These are phyloP conservation scores for Eueides isabella DNA, from an alignment of 1,140 invertebrate genomes.

Conservation along the genomic window DNA sequence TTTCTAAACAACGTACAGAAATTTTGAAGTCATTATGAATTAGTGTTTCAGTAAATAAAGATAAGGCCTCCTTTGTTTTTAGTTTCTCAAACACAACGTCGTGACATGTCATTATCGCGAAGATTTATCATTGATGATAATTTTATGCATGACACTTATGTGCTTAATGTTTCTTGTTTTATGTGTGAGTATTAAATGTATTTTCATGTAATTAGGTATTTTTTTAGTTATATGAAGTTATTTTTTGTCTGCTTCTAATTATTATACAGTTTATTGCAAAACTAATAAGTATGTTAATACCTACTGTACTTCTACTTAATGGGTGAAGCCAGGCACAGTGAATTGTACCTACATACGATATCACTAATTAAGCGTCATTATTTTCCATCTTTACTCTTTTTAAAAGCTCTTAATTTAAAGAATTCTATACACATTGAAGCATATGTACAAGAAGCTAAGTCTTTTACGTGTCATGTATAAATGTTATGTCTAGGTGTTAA, in stretches of 20 bases:
- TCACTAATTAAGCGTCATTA: neutral
- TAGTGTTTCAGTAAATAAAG: constrained; percentile 58
- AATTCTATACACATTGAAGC: too few relatives aligned
- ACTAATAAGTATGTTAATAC: too few relatives aligned
- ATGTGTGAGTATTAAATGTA: neutral
- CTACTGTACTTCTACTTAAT: too few relatives aligned
- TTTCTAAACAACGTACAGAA: constrained; percentile 39
- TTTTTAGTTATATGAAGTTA: neutral
- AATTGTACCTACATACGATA: fast-evolving
- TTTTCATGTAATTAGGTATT: neutral
- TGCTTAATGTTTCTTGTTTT: constrained; percentile 23
- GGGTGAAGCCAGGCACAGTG: too few relatives aligned
- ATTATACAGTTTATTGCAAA: neutral
- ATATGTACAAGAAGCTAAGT: neutral
- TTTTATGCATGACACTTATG: constrained; percentile 34
- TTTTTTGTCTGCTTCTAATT: neutral
- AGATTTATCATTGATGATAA: constrained; percentile 54
- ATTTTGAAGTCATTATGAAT: constrained; percentile 57
- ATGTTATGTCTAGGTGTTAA: neutral
- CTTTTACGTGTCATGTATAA: neutral
- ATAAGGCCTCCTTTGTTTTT: constrained; percentile 57
- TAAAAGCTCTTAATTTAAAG: neutral
- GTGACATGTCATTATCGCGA: constrained; percentile 48
- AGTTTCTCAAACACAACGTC: constrained; percentile 43
- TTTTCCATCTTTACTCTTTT: neutral